A percentile compares a stretch with the other conserved stretches of the same genome.
Evolutionary conservation across 2,113 vertebrate genomes (phyloP).

Genomic region (Lepidothrix coronata): DNA sequence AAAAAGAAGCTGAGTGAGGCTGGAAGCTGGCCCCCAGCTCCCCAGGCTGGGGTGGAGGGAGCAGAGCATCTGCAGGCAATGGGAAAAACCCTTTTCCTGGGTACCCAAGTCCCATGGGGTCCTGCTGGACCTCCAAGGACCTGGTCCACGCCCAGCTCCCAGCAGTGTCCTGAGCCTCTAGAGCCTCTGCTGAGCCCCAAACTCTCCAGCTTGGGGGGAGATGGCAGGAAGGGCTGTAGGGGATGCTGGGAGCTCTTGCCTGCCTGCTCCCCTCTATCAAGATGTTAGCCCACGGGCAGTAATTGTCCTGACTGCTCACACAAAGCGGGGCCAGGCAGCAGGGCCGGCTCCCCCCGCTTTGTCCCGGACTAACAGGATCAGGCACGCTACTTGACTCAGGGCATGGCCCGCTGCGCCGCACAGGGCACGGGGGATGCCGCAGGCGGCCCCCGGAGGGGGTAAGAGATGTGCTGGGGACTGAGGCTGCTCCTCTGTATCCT

Average conservation of each 20-base stretch:
- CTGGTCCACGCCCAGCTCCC: fast-evolving
- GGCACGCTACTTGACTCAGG: constrained; percentile 86
- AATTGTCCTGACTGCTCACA: constrained; percentile 88
- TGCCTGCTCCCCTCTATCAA: constrained; percentile 78
- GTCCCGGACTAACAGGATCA: constrained; percentile 90
- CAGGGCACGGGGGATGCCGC: neutral
- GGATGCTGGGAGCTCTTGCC: neutral
- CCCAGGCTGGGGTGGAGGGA: neutral
- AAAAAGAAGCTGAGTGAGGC: neutral
- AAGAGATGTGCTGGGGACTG: neutral
- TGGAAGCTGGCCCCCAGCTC: neutral
- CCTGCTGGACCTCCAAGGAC: neutral
- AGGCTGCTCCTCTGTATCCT: neutral
- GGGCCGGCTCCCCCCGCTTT: constrained; percentile 70
- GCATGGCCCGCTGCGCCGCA: neutral
- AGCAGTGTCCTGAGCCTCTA: neutral
- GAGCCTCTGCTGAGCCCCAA: neutral
- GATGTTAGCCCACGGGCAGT: constrained; percentile 82
- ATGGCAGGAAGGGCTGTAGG: neutral
- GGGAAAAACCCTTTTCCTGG: neutral
- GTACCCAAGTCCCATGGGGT: neutral
- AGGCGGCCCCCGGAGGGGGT: neutral
- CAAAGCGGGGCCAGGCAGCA: constrained; percentile 69
- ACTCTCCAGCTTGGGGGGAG: neutral
- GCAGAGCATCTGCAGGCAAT: neutral